Evolutionary conservation across 2,113 vertebrate species (phyloP).

Genomic region (Chlorocebus sabaeus): DNA sequence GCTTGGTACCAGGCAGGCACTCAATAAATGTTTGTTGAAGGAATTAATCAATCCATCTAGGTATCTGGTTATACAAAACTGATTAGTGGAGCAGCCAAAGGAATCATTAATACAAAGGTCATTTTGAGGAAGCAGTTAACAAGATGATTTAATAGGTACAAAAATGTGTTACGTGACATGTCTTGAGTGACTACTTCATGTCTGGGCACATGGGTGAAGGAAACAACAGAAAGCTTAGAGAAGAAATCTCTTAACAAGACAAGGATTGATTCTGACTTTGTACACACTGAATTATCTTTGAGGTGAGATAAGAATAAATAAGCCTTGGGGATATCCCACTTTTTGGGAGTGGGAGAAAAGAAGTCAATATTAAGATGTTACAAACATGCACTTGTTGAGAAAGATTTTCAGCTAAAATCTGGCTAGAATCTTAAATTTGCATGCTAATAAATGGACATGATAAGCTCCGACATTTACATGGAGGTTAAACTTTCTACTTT

Average conservation of each 20-base stretch:
- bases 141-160: not conserved
- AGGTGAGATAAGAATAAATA: constrained; percentile 12
- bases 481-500: constrained; percentile 38
- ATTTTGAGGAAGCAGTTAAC: constrained; percentile 38
- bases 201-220: not conserved
- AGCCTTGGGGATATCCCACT: not conserved
- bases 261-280: constrained; percentile 18
- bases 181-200: not conserved
- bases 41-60: not conserved
- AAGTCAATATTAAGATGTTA: not conserved
- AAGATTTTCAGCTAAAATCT: constrained; percentile 11
- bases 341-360: not conserved
- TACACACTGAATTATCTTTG: not conserved
- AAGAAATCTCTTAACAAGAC: not conserved
- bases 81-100: not conserved
- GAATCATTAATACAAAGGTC: not conserved
- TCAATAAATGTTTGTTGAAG: constrained; percentile 1
- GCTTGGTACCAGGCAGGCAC: not conserved
- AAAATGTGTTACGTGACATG: not conserved
- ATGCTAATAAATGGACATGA: constrained; percentile 8
- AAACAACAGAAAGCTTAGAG: not conserved
- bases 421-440: constrained; percentile 5
- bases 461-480: not conserved
- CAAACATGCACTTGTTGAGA: not conserved
- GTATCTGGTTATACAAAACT: not conserved